Percentiles rank a stretch among this genome's conserved stretches.
Conservation (phyloP, 2,888 invertebrate species). For the Microctonus brassicae region DNA sequence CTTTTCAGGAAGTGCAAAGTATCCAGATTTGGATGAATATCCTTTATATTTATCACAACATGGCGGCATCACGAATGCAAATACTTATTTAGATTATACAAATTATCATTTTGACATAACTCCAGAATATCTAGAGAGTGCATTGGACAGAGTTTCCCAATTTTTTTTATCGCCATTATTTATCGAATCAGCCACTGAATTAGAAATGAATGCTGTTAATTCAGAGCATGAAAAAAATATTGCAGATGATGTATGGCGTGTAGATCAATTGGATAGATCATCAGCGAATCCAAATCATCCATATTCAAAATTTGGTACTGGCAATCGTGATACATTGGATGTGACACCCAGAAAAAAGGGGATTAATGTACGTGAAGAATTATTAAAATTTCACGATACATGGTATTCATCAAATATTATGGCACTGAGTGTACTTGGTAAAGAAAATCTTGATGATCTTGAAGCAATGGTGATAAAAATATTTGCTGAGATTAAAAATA, state of each 20-base stretch:
- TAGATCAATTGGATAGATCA: conserved; percentile 90
- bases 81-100: conserved; percentile 91
- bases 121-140: conserved; percentile 82
- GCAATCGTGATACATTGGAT: conserved; percentile 85
- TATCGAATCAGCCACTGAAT: conserved; percentile 89
- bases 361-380: conserved; percentile 87
- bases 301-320: conserved; percentile 95
- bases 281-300: conserved; percentile 84
- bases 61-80: conserved; percentile 92
- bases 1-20: conserved; percentile 95
- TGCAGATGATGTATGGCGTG: conserved; percentile 88
- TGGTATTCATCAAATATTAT: conserved; percentile 98
- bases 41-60: conserved; percentile 90
- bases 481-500: conserved; percentile 85
- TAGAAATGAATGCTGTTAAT: conserved; percentile 96
- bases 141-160: conserved; percentile 95
- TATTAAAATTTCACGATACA: conserved; percentile 89
- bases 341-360: conserved; percentile 83
- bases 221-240: conserved; percentile 97
- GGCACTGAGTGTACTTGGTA: conserved; percentile 89
- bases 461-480: conserved; percentile 83
- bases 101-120: conserved; percentile 94
- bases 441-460: conserved; percentile 92
- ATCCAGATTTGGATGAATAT: conserved; percentile 92
- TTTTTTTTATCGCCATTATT: conserved; percentile 96